Base-by-base conservation (phyloP, 2,797 vertebrate species). In the Hydrocynus forskahlii region DNA sequence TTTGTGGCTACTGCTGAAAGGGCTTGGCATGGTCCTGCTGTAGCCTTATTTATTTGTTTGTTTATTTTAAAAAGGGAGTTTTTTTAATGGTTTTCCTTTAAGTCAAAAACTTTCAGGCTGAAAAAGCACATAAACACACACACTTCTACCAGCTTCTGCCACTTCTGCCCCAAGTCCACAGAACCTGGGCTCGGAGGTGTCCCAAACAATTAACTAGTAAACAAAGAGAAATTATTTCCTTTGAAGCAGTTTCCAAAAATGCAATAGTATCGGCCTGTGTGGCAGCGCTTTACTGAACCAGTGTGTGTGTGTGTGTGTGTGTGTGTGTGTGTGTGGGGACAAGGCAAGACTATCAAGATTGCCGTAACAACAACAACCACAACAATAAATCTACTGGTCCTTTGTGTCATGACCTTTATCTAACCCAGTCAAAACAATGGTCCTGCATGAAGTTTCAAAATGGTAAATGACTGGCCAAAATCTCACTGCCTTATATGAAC, bases 11-110 rank as follows among this genome's bases (percentile, higher is more conserved):
- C 71, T 79, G 78, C 25, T 63, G 35, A 74, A 68, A 66, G 60
- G 64, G 68, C 78, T 62, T 81, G 78, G 83, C 81, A 81, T 84
- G 78, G 69, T 62, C 57, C 25, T 68, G 82, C 54, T 29, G 29
- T 1, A 29, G 29, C 29, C 3, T 29, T 29, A 29, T 29, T 29
- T 29, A 29, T 29, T 29, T 29, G 3, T 29, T 29, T 29, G 29
- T 29, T 29, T 29, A 29, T 29, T 29, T 29, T 1, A 29, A 29
- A 29, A 29, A 29, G 29, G 43, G 43, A 43, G 43, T 2, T 2
- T 43, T 43, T 43, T 43, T 43, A 2, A 43, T 9, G 5, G 6
- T 43, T 43, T 43, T 43, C 43, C 9, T 43, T 1, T 9, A 43
- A 43, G 43, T 43, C 43, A 9, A 9, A 0, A 9, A 6, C 5